Base-by-base conservation (phyloP, 2,888 invertebrate genomes). In the Himalopsyche japonica region DNA sequence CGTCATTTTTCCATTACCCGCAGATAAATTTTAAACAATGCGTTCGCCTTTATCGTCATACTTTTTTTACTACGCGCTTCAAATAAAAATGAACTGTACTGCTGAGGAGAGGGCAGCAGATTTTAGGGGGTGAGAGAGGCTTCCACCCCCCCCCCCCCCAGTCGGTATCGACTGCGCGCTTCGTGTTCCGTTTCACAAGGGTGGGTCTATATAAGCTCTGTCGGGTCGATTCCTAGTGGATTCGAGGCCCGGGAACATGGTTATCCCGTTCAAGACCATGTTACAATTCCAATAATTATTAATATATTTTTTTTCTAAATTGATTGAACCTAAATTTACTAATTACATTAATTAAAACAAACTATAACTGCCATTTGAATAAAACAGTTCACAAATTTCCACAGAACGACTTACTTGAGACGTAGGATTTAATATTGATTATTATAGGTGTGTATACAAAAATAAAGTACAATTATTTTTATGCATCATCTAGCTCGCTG, bases 11-110 rank as follows among this genome's bases (percentile, higher is more conserved):
- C 82, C 82, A 86, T 86, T 85, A 85, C 81, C 81, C 79, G 80
- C 30, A 84, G 84, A 85, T 86, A 86, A 86, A 86, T 84, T 86
- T 86, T 86, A 86, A 86, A 86, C 86, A 86, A 86, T 86, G 85
- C 84, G 82, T 84, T 76, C 64, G 77, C 81, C 84, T 85, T 86
- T 85, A 86, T 82, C 85, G 83, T 82, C 80, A 82, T 82, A 79
- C 84, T 49, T 82, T 84, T 84, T 86, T 85, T 86, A 57, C 57
- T 57, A 85, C 84, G 86, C 85, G 85, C 81, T 49, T 81, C 81
- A 85, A 86, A 86, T 86, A 86, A 86, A 86, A 86, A 84, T 85
- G 85, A 85, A 86, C 84, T 81, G 83, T 85, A 80, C 80, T 43
- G 37, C 82, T 78, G 64, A 49, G 78, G 77, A 20, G 82, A 80